Base-by-base conservation (phyloP, 2,113 vertebrate genomes). In the Columba janthina region DNA sequence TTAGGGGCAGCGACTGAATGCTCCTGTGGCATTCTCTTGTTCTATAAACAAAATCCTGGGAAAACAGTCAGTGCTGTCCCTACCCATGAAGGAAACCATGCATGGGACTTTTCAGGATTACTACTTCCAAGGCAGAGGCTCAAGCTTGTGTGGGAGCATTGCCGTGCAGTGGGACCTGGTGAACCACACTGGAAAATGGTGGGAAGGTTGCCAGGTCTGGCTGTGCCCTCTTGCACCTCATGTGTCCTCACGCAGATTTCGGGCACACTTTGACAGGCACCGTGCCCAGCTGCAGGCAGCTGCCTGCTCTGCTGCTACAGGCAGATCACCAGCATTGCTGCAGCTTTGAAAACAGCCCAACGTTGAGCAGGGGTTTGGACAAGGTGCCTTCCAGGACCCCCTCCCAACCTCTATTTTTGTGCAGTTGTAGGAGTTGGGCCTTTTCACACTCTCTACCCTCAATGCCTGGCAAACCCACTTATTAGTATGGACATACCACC, bases 281-380 rank as follows among this genome's bases (percentile, higher is more conserved):
- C 12, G 3, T 57, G 42, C 31, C 48, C 34, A 44, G 20, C 13
- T 0, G 1, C 2, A 2, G 69, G 69, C 83, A 70, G 36, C 42
- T 46, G 44, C 64, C 24, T 6, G 25, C 36, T 58, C 71, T 0
- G 0, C 13, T 46, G 61, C 19, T 17, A 11, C 12, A 36, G 69
- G 34, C 26, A 62, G 62, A 36, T 16, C 25, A 13, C 15, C 57
- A 38, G 42, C 18, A 18, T 8, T 25, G 32, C 64, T 51, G 44
- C 20, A 82, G 71, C 12, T 77, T 46, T 46, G 58, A 65, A 53
- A 57, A 65, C 7, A 8, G 24, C 26, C 32, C 36, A 44, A 10
- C 0, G 0, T 2, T 46, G 36, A 65, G 50, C 13, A 58, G 50
- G 9, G 20, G 20, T 38, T 65, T 58, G 57, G 44, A 40, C 0